Base-by-base conservation (phyloP, 2,888 invertebrate genomes). In the Melinaea menophilus region DNA sequence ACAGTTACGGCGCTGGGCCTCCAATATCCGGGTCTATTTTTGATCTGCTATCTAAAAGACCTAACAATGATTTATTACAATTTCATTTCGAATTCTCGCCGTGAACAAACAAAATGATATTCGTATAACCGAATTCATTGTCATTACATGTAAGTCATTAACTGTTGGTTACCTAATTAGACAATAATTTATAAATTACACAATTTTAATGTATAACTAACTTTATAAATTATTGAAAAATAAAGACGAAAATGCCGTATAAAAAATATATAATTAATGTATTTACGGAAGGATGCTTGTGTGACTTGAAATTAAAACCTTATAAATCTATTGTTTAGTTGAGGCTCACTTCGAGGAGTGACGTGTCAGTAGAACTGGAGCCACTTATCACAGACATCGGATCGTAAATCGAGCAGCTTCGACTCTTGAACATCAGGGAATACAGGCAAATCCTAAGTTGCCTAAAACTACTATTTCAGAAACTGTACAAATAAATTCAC, bases 401-500 rank as follows among this genome's bases (percentile, higher is more conserved):
- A 55, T 61, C 61, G 65, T 67, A 68, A 68, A 70, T 68, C 65
- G 65, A 67, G 63, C n/a, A 55, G 63, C 61, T 66, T 65, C 66
- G 69, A 70, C 69, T 66, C 62, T 70, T 62, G 61, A 67, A 62
- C 66, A 61, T 69, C 70, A 70, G 66, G 69, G 62, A 67, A 58
- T 55, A 45, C 59, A 58, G 55, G 60, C 58, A 65, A 61, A n/a
- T n/a, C n/a, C n/a, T n/a, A n/a, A n/a, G n/a, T n/a, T n/a, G n/a
- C n/a, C 58, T 66, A 62, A 55, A 47, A 56, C 61, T 64, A 61
- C 63, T 56, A 58, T 63, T 61, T 46, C 45, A 68, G 59, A 61
- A 65, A 64, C 35, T 35, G 2, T 35, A 5, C 5, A 35, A 35
- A 5, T 35, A 35, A 35, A 35, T 35, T 35, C 35, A 35, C 35